These are phyloP conservation scores for Sciaenops ocellatus DNA, from an alignment of 2,797 vertebrate genomes.

Conservation along the genomic window DNA sequence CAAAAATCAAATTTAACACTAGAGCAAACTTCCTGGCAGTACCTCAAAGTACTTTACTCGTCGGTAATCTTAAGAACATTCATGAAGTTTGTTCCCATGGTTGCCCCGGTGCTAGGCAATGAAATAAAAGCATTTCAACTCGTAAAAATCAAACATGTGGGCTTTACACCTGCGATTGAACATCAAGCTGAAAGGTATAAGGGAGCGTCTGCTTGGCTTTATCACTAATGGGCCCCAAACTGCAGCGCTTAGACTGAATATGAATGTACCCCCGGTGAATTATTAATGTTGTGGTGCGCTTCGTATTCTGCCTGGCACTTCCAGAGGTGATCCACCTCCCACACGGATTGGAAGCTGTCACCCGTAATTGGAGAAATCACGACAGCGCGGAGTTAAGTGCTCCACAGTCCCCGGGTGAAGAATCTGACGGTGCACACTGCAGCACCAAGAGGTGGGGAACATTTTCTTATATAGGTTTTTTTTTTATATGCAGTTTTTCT, in stretches of 20 bases:
- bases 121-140: slow-evolving; percentile 69
- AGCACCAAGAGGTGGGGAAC: slow-evolving; percentile 74
- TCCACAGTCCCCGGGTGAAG: slow-evolving; percentile 82
- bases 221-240: slow-evolving; percentile 86
- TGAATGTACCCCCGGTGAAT: slow-evolving; percentile 84
- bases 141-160: slow-evolving; percentile 73
- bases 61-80: slow-evolving; percentile 49
- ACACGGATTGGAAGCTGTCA: slow-evolving; percentile 85
- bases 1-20: slow-evolving; percentile 25
- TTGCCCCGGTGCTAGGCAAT: slow-evolving; percentile 41
- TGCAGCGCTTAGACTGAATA: slow-evolving; percentile 83
- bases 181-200: slow-evolving; percentile 77
- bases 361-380: slow-evolving; percentile 87
- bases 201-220: slow-evolving; percentile 77
- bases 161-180: slow-evolving; percentile 73
- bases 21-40: slow-evolving; percentile 43
- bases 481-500: slow-evolving; percentile 1
- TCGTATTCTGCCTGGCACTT: slow-evolving; percentile 84
- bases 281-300: slow-evolving; percentile 85
- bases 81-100: slow-evolving; percentile 61
- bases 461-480: slow-evolving; percentile 61
- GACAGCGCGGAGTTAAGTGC: slow-evolving; percentile 86
- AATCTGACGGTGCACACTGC: slow-evolving; percentile 76
- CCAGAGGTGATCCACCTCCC: slow-evolving; percentile 85
- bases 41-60: slow-evolving; percentile 37